Evolutionary conservation across 2,113 vertebrate species (phyloP).

Genomic region (Ploceus nigricollis): DNA sequence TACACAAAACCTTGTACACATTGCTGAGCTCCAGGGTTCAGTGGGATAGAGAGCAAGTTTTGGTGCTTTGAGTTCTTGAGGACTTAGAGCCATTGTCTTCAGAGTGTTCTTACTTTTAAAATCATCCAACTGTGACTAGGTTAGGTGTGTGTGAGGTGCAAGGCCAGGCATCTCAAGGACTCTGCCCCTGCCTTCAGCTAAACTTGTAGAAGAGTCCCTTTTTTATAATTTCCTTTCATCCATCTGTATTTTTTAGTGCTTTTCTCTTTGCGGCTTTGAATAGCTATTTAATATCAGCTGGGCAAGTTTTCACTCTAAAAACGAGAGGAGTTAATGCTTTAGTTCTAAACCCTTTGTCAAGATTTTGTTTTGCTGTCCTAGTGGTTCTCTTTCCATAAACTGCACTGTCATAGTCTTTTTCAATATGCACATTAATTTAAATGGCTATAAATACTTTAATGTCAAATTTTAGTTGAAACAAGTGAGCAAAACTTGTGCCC

Average conservation of each 20-base stretch:
- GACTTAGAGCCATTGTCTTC: neutral
- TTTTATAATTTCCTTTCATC: neutral
- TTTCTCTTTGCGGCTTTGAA: neutral
- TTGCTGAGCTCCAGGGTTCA: neutral
- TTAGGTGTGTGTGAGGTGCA: neutral
- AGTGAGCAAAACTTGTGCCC: neutral
- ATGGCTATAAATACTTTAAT: conserved; percentile 11
- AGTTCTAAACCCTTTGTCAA: neutral
- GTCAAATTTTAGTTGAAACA: conserved; percentile 45
- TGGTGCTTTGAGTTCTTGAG: neutral
- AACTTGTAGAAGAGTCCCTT: neutral
- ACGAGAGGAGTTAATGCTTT: neutral
- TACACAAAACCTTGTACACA: neutral
- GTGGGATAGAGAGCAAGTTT: neutral
- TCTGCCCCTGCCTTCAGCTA: neutral
- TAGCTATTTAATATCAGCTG: neutral
- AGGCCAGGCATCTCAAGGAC: neutral
- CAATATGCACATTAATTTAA: neutral
- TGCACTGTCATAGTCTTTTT: neutral
- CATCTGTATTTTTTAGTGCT: neutral
- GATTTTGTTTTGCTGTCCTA: neutral
- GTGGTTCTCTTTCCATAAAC: neutral
- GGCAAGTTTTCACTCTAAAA: neutral
- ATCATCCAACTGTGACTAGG: neutral
- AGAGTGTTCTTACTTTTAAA: neutral